A percentile compares a stretch with the other conserved stretches of the same genome.
phyloP scores from a whole-genome alignment of 2,888 invertebrate species.

The Polydesmus complanatus region DNA sequence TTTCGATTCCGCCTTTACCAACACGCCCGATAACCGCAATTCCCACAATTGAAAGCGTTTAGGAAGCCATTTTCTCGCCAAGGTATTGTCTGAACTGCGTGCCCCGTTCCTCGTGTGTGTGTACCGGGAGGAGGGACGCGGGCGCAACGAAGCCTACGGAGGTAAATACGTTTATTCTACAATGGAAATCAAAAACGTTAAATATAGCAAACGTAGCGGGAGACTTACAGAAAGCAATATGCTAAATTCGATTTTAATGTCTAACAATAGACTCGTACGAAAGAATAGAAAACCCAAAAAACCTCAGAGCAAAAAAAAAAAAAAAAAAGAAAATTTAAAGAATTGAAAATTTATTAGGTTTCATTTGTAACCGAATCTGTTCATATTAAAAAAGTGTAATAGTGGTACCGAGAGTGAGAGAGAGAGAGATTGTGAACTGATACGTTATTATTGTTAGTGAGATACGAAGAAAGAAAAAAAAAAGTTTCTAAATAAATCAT shows the following conservation, averaged over 20 bases:
- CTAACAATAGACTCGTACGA: background rate
- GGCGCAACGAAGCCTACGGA: no score
- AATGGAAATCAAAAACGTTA: no score
- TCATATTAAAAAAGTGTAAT: background rate
- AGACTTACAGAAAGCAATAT: no score
- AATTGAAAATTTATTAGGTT: background rate
- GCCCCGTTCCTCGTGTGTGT: no score
- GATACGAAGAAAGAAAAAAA: background rate
- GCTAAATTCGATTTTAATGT: no score
- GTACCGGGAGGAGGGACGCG: no score
- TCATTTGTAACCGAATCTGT: background rate
- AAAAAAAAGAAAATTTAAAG: background rate
- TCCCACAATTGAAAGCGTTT: background rate
- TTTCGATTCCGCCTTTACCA: no score
- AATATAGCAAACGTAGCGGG: no score
- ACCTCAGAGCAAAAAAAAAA: background rate
- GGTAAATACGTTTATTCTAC: no score
- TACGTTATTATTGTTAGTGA: no score
- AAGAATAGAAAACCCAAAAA: background rate
- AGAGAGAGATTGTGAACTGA: no score
- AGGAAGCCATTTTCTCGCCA: background rate
- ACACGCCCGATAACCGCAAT: background rate
- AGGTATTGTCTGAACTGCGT: no score
- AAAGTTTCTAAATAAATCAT: background rate
- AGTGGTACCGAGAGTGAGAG: background rate